Evolutionary conservation across 1,140 invertebrate genomes (phyloP).

Genomic region (Monochamus saltuarius): DNA sequence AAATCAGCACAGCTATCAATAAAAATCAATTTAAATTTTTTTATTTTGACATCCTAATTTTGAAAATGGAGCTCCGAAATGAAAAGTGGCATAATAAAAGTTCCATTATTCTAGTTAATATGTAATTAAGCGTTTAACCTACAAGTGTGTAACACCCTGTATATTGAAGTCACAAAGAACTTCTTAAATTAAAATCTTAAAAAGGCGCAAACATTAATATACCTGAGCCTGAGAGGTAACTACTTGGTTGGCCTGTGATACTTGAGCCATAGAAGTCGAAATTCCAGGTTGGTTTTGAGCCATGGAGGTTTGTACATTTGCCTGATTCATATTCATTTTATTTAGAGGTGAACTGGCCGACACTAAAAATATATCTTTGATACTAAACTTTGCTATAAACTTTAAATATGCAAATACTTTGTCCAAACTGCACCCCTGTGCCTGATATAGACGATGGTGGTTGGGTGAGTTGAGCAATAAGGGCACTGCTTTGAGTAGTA

Average conservation of each 20-base stretch:
- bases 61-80: too few relatives aligned
- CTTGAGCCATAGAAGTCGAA: slow-evolving; percentile 31
- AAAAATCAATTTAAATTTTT: too few relatives aligned
- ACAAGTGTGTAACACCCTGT: too few relatives aligned
- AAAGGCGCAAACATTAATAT: background rate
- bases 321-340: slow-evolving; percentile 28
- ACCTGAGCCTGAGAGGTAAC: slow-evolving; percentile 34
- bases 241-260: slow-evolving; percentile 31
- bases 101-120: too few relatives aligned
- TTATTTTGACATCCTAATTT: too few relatives aligned
- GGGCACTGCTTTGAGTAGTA: slow-evolving; percentile 56
- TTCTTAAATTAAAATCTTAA: too few relatives aligned
- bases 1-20: too few relatives aligned
- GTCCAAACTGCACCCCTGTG: slow-evolving; percentile 54
- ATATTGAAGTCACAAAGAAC: too few relatives aligned
- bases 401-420: slow-evolving; percentile 33
- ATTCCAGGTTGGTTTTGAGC: slow-evolving; percentile 20
- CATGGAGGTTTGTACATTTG: slow-evolving; percentile 31
- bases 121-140: too few relatives aligned
- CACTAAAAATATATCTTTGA: slow-evolving; percentile 10
- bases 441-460: slow-evolving; percentile 59
- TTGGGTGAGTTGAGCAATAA: slow-evolving; percentile 70
- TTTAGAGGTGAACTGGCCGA: slow-evolving; percentile 29
- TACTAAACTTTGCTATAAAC: background rate
- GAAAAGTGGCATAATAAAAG: too few relatives aligned